Evolutionary conservation across 1,140 invertebrate species (phyloP), one percentile per base, ranked within the genome.

Genomic region (Drosophila biarmipes): DNA sequence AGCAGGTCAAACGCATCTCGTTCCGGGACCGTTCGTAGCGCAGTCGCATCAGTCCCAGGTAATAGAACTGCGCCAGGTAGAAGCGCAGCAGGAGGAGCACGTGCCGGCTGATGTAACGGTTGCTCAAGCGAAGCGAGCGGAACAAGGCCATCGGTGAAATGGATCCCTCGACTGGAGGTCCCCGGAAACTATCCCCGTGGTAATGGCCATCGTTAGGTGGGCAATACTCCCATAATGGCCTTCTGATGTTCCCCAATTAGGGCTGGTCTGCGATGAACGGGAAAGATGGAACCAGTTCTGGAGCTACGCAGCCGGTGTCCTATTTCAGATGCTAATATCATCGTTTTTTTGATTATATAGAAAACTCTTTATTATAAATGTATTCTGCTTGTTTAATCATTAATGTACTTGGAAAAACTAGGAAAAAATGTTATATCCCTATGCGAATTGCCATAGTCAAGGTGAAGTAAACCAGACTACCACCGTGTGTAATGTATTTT

Each of bases 81-180:
- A 80, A 80, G n/a, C 78, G 78, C 45, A 80, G 55, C 78, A 80
- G 45, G 12, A 80, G 37, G 37, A 81, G 29, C 8, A 48, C 66
- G 35, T 80, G 78, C 10, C 38, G 21, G 21, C 78, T 80, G 10
- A 81, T 80, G 51, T 81, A 80, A 6, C 55, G 38, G 37, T 73
- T 80, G 52, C 58, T 21, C 35, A 48, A 27, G 14, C 73, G 72
- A 24, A 62, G 69, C 19, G 73, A 58, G 19, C 66, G 58, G 59
- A 74, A 57, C 29, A 66, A 45, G 17, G 55, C 56, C 78, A 80
- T 80, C 48, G 34, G 34, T 17, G 31, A 46, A 53, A 31, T 52
- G 12, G 15, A 40, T 11, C n/a, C 48, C 15, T 11, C 15, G 14
- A 37, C 61, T 34, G 19, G 10, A 5, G 11, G 14, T 4, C 19